Conservation (phyloP, 2,797 vertebrate species). For the Enteromius anoplus region DNA sequence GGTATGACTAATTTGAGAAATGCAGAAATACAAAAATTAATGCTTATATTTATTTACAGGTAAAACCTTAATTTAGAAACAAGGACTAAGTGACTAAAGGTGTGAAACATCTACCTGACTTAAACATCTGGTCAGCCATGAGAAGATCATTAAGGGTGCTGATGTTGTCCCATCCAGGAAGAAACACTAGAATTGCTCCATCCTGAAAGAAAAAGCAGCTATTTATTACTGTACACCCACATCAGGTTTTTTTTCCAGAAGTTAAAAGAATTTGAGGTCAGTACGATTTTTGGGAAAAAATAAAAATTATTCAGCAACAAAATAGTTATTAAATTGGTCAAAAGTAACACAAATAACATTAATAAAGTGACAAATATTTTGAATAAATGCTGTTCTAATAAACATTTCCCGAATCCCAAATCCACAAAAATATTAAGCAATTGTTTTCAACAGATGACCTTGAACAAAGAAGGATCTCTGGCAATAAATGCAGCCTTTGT, state of each 20-base stretch:
- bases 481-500: not conserved
- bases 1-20: not conserved
- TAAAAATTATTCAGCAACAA: not conserved
- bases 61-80: not conserved
- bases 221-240: not conserved
- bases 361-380: not conserved
- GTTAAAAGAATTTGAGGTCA: not conserved
- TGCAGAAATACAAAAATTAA: not conserved
- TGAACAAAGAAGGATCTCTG: not conserved
- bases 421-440: not conserved
- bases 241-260: not conserved
- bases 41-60: not conserved
- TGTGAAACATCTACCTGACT: conserved; percentile 82
- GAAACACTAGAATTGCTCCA: conserved; percentile 94
- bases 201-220: conserved; percentile 76
- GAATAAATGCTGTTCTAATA: not conserved
- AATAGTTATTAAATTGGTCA: not conserved
- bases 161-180: conserved; percentile 98
- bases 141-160: conserved; percentile 92
- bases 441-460: not conserved
- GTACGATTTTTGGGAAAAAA: not conserved
- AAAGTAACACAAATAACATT: not conserved
- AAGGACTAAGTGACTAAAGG: not conserved
- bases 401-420: not conserved
- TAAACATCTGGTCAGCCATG: conserved; percentile 93